Conservation (phyloP, 2,888 invertebrate genomes). For the Cerastis rubricosa region DNA sequence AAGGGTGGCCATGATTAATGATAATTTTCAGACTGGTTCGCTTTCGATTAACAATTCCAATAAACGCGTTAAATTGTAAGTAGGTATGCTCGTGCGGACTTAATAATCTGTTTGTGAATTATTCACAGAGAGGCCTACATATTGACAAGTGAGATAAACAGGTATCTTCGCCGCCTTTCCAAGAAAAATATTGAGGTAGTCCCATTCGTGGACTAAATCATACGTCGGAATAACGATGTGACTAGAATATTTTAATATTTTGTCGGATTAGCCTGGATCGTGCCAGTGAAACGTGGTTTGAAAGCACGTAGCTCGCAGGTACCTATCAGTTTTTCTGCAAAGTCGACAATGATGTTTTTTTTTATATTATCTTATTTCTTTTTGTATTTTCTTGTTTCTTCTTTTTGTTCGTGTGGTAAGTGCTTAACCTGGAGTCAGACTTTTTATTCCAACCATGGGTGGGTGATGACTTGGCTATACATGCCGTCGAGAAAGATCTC, state of each 20-base stretch:
- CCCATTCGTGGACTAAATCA: constrained; percentile 29
- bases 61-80: not conserved
- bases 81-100: not conserved
- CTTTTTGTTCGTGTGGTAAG: no score
- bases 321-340: not conserved
- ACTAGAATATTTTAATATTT: constrained; percentile 51
- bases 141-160: constrained; percentile 3
- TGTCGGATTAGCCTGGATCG: constrained; percentile 31
- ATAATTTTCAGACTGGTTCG: not conserved
- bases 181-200: constrained; percentile 55
- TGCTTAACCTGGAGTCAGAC: no score
- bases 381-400: not conserved
- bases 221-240: constrained; percentile 26
- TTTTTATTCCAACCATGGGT: no score
- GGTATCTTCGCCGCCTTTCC: constrained; percentile 1
- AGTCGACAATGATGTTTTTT: not conserved
- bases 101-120: not conserved
- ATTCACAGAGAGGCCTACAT: not conserved
- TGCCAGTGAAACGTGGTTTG: not conserved
- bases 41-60: constrained; percentile 16
- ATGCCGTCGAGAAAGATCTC: no score
- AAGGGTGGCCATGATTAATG: constrained; percentile 25
- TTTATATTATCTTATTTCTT: not conserved
- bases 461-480: no score
- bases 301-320: constrained; percentile 6